Evolutionary conservation across 2,888 invertebrate species (phyloP), one percentile per base, ranked within the genome.

Genomic region (Exephanes ischioxanthus): DNA sequence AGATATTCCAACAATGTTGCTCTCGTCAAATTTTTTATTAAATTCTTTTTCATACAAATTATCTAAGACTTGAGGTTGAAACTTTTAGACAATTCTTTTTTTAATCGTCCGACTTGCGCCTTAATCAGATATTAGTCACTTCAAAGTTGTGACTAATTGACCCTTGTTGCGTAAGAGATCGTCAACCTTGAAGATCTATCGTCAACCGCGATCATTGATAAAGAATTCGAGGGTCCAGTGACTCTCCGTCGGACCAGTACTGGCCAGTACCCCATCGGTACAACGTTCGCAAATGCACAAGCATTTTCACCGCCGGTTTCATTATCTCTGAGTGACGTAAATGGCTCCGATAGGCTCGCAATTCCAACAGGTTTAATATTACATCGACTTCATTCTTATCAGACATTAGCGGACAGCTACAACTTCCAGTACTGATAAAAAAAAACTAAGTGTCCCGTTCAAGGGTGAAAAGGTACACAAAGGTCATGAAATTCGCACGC

Each of bases 21-120:
- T 30, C 71, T 19, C 71, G n/a, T 45, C 51, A 1, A 41, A 14
- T 75, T 72, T 81, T 41, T 76, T 81, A 45, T 14, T 45, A 55
- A 22, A 79, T 19, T 48, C 1, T 14, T 61, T 30, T 14, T 14
- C 7, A 61, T 11, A 61, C 3, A 14, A 61, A 26, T 22, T 11
- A 30, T 61, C 30, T 22, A 55, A 19, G n/a, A 41, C 41, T 33
- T 6, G 2, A 41, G 11, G 14, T 51, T 16, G 14, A 70, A 48
- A 26, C 30, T 70, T 30, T 63, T 6, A 30, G 33, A n/a, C n/a
- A 14, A 16, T 4, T 4, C 3, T 3, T 66, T 30, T 53, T 53
- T 53, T 51, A 33, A 37, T 37, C 37, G 2, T 37, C 2, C 37
- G 61, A 19, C n/a, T 14, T 14, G 26, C 58, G 48, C 19, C 19